Evolutionary conservation across 2,888 invertebrate genomes (phyloP).

Genomic region (Acleris emargana): DNA sequence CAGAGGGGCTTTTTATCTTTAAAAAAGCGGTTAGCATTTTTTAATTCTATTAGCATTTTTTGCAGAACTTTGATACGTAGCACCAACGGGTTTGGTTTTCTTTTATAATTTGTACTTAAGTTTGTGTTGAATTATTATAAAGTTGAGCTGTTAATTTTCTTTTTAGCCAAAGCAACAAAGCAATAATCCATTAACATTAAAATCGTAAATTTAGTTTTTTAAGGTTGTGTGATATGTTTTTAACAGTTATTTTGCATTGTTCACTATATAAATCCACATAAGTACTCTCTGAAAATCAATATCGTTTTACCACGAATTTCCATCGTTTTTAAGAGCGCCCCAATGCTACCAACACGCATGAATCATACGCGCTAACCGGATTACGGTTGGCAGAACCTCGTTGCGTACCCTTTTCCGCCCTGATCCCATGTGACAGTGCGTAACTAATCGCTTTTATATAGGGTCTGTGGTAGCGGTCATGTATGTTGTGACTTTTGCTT

Average conservation of each 20-base stretch:
- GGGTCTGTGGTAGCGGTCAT: constrained; percentile 38
- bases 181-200: no score
- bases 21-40: neutral
- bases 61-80: no score
- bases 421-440: constrained; percentile 62
- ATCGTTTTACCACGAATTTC: constrained; percentile 6
- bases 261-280: no score
- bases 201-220: no score
- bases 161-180: no score
- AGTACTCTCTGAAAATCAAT: no score
- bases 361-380: constrained; percentile 77
- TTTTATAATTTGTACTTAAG: no score
- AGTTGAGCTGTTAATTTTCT: no score
- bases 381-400: constrained; percentile 72
- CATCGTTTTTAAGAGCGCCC: constrained; percentile 37
- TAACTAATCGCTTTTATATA: constrained; percentile 54
- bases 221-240: no score
- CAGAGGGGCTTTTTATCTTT: constrained; percentile 39
- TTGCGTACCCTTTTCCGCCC: constrained; percentile 75
- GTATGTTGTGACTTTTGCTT: constrained; percentile 7
- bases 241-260: no score
- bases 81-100: no score
- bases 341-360: constrained; percentile 55
- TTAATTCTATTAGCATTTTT: neutral
- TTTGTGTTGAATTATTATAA: no score